Conservation (phyloP, 2,113 vertebrate genomes). For the Crocuta crocuta region DNA sequence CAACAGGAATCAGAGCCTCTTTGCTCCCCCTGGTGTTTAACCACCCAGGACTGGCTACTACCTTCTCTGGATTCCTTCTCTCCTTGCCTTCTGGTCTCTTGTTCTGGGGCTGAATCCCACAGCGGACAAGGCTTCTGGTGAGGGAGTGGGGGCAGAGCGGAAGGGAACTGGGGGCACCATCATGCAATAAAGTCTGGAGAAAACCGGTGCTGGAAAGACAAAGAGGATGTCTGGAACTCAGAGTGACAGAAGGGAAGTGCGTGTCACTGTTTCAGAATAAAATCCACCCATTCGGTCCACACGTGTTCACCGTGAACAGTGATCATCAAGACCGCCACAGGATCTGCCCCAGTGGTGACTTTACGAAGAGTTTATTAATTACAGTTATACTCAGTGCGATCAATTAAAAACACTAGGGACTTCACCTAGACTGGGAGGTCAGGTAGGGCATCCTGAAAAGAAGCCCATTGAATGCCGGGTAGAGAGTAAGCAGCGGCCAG, state of each 20-base stretch:
- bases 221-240: neutral
- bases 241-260: neutral
- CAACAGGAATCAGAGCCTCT: neutral
- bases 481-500: neutral
- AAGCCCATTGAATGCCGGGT: neutral
- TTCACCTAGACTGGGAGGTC: neutral
- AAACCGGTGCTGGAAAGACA: neutral
- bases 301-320: neutral
- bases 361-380: neutral
- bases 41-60: accelerated
- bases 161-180: neutral
- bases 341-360: neutral
- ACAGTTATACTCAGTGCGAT: neutral
- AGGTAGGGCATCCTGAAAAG: neutral
- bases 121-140: neutral
- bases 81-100: neutral
- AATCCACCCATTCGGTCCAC: neutral
- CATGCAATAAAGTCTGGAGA: neutral
- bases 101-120: neutral
- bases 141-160: accelerated
- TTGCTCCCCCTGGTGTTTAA: neutral
- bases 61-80: neutral
- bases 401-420: neutral
- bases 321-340: neutral
- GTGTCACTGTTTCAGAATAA: neutral